Base-by-base conservation (phyloP, 2,888 invertebrate species). In the Machimus rusticus region DNA sequence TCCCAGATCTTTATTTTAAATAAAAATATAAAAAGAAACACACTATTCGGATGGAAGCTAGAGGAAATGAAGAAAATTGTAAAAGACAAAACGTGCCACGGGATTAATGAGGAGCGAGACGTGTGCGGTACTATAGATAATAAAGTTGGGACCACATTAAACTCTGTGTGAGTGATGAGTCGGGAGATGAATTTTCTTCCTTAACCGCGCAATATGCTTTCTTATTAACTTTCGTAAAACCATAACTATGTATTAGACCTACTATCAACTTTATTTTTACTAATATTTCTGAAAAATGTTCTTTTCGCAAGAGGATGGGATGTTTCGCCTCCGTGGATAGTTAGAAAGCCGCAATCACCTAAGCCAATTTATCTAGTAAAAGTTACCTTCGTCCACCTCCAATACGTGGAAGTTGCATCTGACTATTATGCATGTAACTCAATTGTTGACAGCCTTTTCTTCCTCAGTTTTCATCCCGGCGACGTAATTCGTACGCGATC, bases 61-160 rank as follows among this genome's bases (percentile, higher is more conserved):
- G 31, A 51, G 51, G 81, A 81, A 51, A 81, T n/a, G 81, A 81
- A 51, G 81, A 31, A 81, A 66, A 81, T 81, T 51, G 31, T 43
- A 28, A 81, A 46, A 81, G 76, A 76, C 51, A 34, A 81, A 55
- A 81, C 81, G 34, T 55, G 51, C 34, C 81, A 31, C 23, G 51
- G 31, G 28, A 66, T 81, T n/a, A 51, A 51, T 51, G 81, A 34
- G 51, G 51, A 31, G 81, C 12, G 34, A 55, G 51, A 37, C 37
- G 76, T 76, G n/a, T 76, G 55, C n/a, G 28, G 55, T 16, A 51
- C 12, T 23, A 5, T 46, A 46, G 43, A 16, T 16, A 46, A 16
- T 46, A 51, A 46, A 39, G 5, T 8, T 5, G 55, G 55, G 19
- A 8, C 19, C 55, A 55, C 8, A 19, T 55, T n/a, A n/a, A 55